A percentile compares a stretch with the other conserved stretches of the same genome.
Conservation (phyloP, 2,888 invertebrate genomes). For the Stictocephala bisonia region DNA sequence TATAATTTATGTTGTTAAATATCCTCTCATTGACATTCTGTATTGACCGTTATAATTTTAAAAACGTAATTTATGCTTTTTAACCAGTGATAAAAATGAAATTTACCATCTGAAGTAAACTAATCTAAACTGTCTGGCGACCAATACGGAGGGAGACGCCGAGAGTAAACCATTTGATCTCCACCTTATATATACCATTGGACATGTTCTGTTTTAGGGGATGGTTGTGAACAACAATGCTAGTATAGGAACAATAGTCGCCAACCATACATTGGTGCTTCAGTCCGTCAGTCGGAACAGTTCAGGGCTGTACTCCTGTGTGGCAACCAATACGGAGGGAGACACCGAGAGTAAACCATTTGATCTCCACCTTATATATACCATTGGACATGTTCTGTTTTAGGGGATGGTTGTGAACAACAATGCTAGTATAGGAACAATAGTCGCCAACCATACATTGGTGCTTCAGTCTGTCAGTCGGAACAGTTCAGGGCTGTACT, state of each 20-base stretch:
- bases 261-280: slow-evolving; percentile 88
- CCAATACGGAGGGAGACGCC: slow-evolving; percentile 88
- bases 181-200: slow-evolving; percentile 90
- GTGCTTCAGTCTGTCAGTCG: slow-evolving; percentile 86
- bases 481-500: slow-evolving; percentile 82
- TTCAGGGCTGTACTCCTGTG: slow-evolving; percentile 87
- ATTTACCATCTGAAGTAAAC: too few species aligned
- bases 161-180: slow-evolving; percentile 86
- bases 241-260: slow-evolving; percentile 83
- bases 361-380: slow-evolving; percentile 87
- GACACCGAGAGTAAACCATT: slow-evolving; percentile 89
- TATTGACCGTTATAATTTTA: too few species aligned
- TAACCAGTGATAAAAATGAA: too few species aligned
- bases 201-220: too few species aligned
- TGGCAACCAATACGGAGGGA: slow-evolving; percentile 88
- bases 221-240: slow-evolving; percentile 83
- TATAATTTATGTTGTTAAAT: too few species aligned
- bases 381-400: slow-evolving; percentile 26
- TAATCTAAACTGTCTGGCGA: slow-evolving; percentile 87
- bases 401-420: slow-evolving; percentile 83
- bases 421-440: slow-evolving; percentile 82
- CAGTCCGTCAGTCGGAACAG: slow-evolving; percentile 82
- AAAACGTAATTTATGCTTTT: too few species aligned
- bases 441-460: slow-evolving; percentile 89
- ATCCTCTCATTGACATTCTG: too few species aligned